Evolutionary conservation across 2,888 invertebrate species (phyloP).

Genomic region (Drosophila picticornis): DNA sequence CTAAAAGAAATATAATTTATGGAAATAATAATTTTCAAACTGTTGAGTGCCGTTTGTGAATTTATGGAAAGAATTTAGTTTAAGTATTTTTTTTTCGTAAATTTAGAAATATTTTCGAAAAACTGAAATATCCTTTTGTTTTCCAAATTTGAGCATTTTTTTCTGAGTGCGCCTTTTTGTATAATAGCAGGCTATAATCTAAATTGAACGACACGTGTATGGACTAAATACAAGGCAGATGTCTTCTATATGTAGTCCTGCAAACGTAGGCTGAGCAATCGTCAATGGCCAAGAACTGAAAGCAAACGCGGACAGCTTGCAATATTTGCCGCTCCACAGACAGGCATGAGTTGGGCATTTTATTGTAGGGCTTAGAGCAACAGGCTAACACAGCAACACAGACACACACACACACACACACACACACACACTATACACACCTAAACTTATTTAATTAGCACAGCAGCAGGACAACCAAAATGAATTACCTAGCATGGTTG

Average conservation of each 20-base stretch:
- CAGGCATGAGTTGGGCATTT: conserved; percentile 66
- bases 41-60: not conserved
- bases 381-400: conserved; percentile 54
- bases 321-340: conserved; percentile 55
- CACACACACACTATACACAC: not conserved
- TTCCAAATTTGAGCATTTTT: not conserved
- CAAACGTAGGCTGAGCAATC: conserved; percentile 36
- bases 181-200: conserved; percentile 1
- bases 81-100: not conserved
- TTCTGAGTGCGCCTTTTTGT: not conserved
- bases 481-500: conserved; percentile 50
- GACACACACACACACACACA: conserved; percentile 2
- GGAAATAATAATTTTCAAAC: not conserved
- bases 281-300: conserved; percentile 31
- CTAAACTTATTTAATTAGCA: conserved; percentile 67
- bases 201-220: conserved; percentile 41
- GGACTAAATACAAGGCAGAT: conserved; percentile 30
- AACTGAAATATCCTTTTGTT: not conserved
- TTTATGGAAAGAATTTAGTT: fast-evolving
- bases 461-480: conserved; percentile 53
- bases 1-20: not conserved
- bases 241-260: conserved; percentile 32
- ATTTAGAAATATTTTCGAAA: not conserved
- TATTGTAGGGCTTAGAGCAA: conserved; percentile 65
- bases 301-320: conserved; percentile 51